Base-by-base conservation (phyloP, 2,797 vertebrate species). In the Platalea minor region DNA sequence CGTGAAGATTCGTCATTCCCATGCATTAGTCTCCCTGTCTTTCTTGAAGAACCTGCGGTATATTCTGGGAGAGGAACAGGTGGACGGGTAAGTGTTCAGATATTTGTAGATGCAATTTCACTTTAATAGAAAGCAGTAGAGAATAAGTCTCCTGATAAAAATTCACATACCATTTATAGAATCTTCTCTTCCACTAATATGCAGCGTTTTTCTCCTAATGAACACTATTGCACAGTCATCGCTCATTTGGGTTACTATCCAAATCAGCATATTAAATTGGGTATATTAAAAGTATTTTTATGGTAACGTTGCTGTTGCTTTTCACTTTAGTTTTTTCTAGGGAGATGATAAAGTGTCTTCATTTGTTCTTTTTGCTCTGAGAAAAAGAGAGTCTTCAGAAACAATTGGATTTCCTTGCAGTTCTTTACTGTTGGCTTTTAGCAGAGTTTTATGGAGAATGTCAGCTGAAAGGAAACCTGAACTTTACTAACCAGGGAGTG, bases 1-100 rank as follows among this genome's bases (percentile, higher is more conserved):
- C 3, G 99, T 99, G 97, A 99, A 99, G 98, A 99, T 99, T 89
- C 99, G 99, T 37, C 99, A 99, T 97, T 99, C 99, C 50, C 99
- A 99, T 26, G 99, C 99, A 1, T 97, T 99, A 90, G 98, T 99
- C 81, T 99, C 99, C 7, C 97, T 99, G 93, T 99, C 99, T 64
- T 99, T 99, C 97, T 97, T 99, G 94, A 99, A 99, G 97, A 99
- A 98, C 91, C 98, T 99, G 79, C 98, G 99, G 50, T 98, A 99
- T 95, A 99, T 99, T 97, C 94, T 99, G 56, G 99, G 99, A 80
- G 98, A 99, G 93, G 98, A 99, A 3, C 99, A 99, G 85, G 97
- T 99, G 13, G 99, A 99, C 0, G 98, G 99, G 99, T 99, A 97
- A 97, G 98, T 84, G 35, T 64, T 53, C 26, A 15, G 23, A 21